These are phyloP conservation scores for Athripsodes cinereus DNA, from an alignment of 2,888 invertebrate species.

Conservation along the genomic window DNA sequence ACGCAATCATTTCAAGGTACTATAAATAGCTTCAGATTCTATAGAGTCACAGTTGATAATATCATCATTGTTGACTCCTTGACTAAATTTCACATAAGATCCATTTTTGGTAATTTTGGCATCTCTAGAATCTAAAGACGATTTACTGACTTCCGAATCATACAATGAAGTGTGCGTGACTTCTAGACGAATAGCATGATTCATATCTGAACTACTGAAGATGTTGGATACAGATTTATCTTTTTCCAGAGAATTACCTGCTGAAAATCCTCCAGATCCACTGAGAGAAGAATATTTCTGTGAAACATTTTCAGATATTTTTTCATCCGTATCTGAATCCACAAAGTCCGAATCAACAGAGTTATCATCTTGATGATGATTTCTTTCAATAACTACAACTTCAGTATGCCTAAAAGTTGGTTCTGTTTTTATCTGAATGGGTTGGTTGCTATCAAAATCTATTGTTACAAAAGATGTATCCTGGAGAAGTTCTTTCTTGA, in stretches of 20 bases:
- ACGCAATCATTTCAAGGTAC: conserved; percentile 40
- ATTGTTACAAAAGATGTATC: conserved; percentile 14
- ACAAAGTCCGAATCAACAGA: conserved; percentile 44
- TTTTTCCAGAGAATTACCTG: conserved; percentile 46
- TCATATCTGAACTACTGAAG: conserved; percentile 37
- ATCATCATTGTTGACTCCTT: conserved; percentile 10
- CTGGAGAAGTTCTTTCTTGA: conserved; percentile 37
- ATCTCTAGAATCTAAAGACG: conserved; percentile 10
- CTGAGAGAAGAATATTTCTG: conserved; percentile 25
- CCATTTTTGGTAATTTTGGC: conserved; percentile 20
- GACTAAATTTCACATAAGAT: conserved; percentile 24
- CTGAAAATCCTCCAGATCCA: conserved; percentile 34
- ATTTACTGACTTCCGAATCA: conserved; percentile 18
- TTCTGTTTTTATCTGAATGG: conserved; percentile 36
- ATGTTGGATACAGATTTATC: conserved; percentile 31
- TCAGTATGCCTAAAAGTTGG: conserved; percentile 49
- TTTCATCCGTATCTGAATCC: conserved; percentile 26
- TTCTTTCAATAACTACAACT: conserved; percentile 50
- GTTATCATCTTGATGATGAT: conserved; percentile 46
- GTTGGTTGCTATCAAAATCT: conserved; percentile 38
- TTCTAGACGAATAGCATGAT: conserved; percentile 48
- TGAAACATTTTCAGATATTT: conserved; percentile 32
- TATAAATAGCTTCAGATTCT: conserved; percentile 38
- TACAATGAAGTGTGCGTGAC: conserved; percentile 36
- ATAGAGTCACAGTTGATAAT: neutral